Evolutionary conservation across 2,113 vertebrate genomes (phyloP).

Genomic region (Protobothrops flavoviridis): DNA sequence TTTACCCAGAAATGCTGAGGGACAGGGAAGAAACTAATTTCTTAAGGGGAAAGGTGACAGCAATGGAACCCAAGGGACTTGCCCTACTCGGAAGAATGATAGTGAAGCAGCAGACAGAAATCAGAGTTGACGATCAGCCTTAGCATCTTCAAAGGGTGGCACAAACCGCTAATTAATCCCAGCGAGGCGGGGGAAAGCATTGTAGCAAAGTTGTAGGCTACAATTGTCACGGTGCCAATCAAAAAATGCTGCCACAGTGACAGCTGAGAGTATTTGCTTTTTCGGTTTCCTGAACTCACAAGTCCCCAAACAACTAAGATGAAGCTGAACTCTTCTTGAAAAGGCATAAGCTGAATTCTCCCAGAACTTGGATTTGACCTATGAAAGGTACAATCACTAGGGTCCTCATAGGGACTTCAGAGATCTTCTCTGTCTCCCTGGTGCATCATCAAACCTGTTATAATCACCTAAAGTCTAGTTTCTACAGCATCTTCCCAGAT

Average conservation of each 20-base stretch:
- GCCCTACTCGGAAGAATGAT: background rate
- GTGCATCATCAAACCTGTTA: background rate
- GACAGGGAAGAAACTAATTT: background rate
- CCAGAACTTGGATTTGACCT: background rate
- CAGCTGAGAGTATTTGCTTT: constrained; percentile 4
- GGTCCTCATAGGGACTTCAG: background rate
- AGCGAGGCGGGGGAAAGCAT: constrained; percentile 24
- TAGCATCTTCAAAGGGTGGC: constrained; percentile 23
- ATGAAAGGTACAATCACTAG: background rate
- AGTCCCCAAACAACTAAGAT: background rate
- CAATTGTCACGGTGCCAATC: background rate
- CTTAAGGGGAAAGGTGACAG: background rate
- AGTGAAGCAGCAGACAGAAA: background rate
- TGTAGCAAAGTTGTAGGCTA: constrained; percentile 17
- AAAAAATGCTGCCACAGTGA: background rate
- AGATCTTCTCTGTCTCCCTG: background rate
- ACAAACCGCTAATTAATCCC: constrained; percentile 37
- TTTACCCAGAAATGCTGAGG: background rate
- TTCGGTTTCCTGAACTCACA: background rate
- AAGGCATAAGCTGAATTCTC: background rate
- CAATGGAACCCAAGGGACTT: background rate
- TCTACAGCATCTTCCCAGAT: background rate
- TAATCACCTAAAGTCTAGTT: background rate
- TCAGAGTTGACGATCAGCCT: constrained; percentile 1
- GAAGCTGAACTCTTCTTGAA: background rate